A percentile compares a stretch with the other conserved stretches of the same genome.
Evolutionary conservation across 2,888 invertebrate species (phyloP).

Genomic region (Hyppa rectilinea): DNA sequence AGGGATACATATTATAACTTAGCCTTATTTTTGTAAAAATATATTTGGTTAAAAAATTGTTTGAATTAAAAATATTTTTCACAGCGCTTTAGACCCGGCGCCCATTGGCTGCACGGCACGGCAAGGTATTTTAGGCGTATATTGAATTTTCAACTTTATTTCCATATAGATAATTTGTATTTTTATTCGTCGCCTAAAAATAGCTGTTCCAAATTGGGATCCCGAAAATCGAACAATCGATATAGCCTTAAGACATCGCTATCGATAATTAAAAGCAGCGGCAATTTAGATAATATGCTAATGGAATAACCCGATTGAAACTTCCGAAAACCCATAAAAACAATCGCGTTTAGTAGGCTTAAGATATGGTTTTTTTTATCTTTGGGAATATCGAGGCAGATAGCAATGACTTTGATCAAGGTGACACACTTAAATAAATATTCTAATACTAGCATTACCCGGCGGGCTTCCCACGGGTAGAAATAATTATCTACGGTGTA

Average conservation of each 20-base stretch:
- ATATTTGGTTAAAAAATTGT: too few species aligned
- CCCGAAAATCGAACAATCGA: slow-evolving; percentile 2
- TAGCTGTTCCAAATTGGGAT: neutral
- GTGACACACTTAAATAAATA: neutral
- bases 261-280: slow-evolving; percentile 7
- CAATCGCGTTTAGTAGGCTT: slow-evolving; percentile 24
- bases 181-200: too few species aligned
- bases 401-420: slow-evolving; percentile 14
- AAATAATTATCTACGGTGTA: too few species aligned
- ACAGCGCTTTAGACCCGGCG: too few species aligned
- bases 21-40: too few species aligned
- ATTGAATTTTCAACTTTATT: too few species aligned
- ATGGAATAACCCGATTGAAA: slow-evolving; percentile 18
- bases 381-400: slow-evolving; percentile 5
- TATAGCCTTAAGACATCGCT: neutral
- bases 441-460: neutral
- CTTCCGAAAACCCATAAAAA: slow-evolving; percentile 29
- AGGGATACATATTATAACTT: too few species aligned
- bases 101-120: too few species aligned
- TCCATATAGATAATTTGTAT: too few species aligned
- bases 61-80: too few species aligned
- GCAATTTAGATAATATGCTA: slow-evolving; percentile 28
- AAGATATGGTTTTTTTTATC: slow-evolving; percentile 38
- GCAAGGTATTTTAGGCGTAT: too few species aligned
- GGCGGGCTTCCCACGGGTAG: too few species aligned